Base-by-base conservation (phyloP, 2,888 invertebrate genomes). In the Crepidodera aurea region DNA sequence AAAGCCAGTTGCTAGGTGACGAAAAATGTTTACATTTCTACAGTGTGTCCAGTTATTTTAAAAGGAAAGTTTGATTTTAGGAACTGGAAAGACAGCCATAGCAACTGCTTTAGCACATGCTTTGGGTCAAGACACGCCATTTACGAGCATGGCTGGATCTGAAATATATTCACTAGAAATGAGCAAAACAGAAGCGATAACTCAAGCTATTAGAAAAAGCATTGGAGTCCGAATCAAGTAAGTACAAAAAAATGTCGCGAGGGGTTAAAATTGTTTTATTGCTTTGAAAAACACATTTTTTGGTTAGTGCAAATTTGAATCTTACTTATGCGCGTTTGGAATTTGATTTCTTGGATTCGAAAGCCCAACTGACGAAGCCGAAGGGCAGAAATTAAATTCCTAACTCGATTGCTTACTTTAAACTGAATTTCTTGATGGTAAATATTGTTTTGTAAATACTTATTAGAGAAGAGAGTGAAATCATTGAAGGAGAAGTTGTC, bases 161-260 rank as follows among this genome's bases (percentile, higher is more conserved):
- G 99, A 99, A 83, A 97, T 99, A 64, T 99, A 95, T 81, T 98
- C 98, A 0, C 80, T 98, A 65, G 99, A 99, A 80, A 98, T 99
- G 96, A 93, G 97, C 78, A 99, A 99, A 83, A 99, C 99, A 0
- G 99, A 99, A 82, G 98, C 98, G 0, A 82, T 99, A 1, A 96
- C 96, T 0, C 99, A 99, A 80, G 92, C 98, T 0, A 92, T 99
- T 62, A 87, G 98, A 59, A 98, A 97, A 77, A 93, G 93, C n/a
- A 98, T 99, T 73, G 98, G 98, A 1, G 95, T 99, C 1, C 86
- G 98, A 66, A 81, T 81, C 56, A 81, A 80, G 81, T 81, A 70
- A 69, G 75, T 65, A 3, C 8, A 37, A 0, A 34, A 13, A 29
- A 25, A 25, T 25, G 7, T 25, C n/a, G n/a, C n/a, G n/a, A n/a